Base-by-base conservation (phyloP, 2,888 invertebrate genomes). In the Helleia helle region DNA sequence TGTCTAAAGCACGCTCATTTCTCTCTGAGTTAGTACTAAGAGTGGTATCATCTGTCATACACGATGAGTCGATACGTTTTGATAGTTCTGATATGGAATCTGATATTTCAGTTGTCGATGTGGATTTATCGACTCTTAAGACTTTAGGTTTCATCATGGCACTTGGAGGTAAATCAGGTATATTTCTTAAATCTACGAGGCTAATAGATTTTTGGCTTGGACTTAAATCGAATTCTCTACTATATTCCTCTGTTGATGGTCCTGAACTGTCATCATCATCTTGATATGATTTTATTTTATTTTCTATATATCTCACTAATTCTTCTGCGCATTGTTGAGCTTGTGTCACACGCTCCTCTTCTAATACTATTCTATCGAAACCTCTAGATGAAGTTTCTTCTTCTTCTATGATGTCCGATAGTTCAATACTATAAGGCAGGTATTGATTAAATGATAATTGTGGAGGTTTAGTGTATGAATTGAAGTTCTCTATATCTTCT, bases 361-460 rank as follows among this genome's bases (percentile, higher is more conserved):
- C 62, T 0, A 69, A 61, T 8, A 54, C 40, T 45, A 61, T 67
- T 28, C 64, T 60, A 4, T 71, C 73, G 9, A 59, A 34, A 3
- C 51, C 55, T 50, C 62, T 62, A 17, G 73, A 75, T 0, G 81
- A 79, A 0, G 70, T 67, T 48, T 84, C 84, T 12, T 84, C 84
- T 59, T 84, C 84, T 55, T 84, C 84, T 12, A 80, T 45, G 7
- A 84, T 84, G 49, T 84, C 84, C 1, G 84, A 84, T 5, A 84
- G 40, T 38, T 84, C 83, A 1, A 81, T 71, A 42, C 83, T 81
- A 38, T 70, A 81, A 0, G 75, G 76, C 18, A 74, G 42, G 8
- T 34, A 34, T 12, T 34, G 34, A 45, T 63, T 50, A 37, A 62
- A 75, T 18, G 70, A 65, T 14, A 71, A 37, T 28, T 59, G 48